Evolutionary conservation across 2,797 vertebrate species (phyloP), one percentile per base, ranked within the genome.

Genomic region (Gymnopithys bicolor): DNA sequence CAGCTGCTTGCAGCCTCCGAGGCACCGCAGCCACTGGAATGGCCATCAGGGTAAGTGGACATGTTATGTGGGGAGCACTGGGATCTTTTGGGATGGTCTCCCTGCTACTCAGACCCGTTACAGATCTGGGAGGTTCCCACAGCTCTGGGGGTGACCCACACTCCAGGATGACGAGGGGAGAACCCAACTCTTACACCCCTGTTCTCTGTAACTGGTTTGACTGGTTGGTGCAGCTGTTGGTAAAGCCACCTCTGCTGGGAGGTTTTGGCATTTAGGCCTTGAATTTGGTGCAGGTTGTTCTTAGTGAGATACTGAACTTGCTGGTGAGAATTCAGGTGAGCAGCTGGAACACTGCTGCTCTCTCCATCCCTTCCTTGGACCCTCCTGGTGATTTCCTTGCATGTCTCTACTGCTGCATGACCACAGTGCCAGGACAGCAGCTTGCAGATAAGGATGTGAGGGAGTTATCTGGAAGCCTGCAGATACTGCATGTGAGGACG

Each of bases 391-490:
- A 84, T 67, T 46, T 30, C 71, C 92, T 63, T 5, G n/a, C 16
- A 0, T 37, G 67, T 33, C 55, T 69, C 76, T 18, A 4, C 25
- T 41, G 60, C 92, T 51, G 73, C 45, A 70, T 5, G 56, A 90
- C 79, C 90, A 19, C 58, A 11, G n/a, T 3, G 76, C 84, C 81
- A 46, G 83, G 84, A 64, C 68, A 89, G 92, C 81, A 81, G 87
- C 89, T n/a, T n/a, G n/a, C n/a, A n/a, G 93, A 93, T 93, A 91
- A 92, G 90, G 77, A 93, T 81, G 70, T 6, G 11, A 93, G 35
- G 56, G 82, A 93, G 81, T 95, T 94, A 95, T 95, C 94, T 60
- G 64, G 91, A 78, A 91, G 83, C 60, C 84, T 43, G 63, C 63
- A 87, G 58, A 66, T 60, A 10, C 73, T 21, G 77, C 32, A 13